A percentile compares a stretch with the other conserved stretches of the same genome.
phyloP scores from a whole-genome alignment of 2,888 invertebrate species.

The Ramazzottius varieornatus region DNA sequence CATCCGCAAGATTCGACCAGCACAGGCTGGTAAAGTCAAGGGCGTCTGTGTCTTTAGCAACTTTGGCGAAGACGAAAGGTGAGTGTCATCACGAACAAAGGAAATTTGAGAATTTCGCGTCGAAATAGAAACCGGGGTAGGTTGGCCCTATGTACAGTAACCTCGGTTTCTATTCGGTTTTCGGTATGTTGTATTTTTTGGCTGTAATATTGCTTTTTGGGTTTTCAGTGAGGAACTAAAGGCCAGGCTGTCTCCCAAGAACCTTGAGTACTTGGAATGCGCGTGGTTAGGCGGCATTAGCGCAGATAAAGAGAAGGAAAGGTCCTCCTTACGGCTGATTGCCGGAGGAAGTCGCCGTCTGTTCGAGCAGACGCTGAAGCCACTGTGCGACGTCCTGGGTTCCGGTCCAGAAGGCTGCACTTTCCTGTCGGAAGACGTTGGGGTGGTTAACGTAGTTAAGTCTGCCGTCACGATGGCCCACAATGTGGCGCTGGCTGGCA shows the following conservation, averaged over 20 bases:
- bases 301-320: neutral
- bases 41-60: neutral
- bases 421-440: neutral
- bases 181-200: no score
- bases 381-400: neutral
- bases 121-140: neutral
- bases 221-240: neutral
- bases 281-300: neutral
- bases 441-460: neutral
- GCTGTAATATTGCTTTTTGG: neutral
- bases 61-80: neutral
- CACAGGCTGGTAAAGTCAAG: neutral
- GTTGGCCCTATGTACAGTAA: neutral
- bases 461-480: neutral
- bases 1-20: neutral
- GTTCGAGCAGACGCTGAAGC: no score
- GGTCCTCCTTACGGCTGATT: neutral
- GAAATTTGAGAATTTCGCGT: neutral
- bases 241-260: neutral
- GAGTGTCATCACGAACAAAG: neutral
- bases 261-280: neutral
- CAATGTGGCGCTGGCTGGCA: neutral
- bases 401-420: no score
- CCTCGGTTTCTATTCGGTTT: no score
- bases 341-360: neutral